Evolutionary conservation across 2,797 vertebrate genomes (phyloP).

Genomic region (Trachops cirrhosus): DNA sequence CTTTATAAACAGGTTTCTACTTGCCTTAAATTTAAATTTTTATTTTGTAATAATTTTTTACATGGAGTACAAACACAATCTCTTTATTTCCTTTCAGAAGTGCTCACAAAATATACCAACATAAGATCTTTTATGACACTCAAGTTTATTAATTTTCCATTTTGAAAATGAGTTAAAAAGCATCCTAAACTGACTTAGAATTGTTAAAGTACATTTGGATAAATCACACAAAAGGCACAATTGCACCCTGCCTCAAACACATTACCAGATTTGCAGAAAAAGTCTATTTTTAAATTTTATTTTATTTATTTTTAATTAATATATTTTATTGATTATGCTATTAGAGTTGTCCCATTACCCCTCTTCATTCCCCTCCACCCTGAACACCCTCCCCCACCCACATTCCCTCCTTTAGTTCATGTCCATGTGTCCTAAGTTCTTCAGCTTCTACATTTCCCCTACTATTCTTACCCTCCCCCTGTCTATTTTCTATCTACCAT

Average conservation of each 20-base stretch:
- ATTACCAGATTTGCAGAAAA: not conserved
- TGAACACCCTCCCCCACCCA: too few species aligned
- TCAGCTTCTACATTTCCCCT: too few species aligned
- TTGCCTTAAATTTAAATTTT: slow-evolving; percentile 25
- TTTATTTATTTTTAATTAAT: too few species aligned
- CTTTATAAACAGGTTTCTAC: not conserved
- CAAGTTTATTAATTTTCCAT: not conserved
- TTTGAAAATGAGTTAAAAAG: not conserved
- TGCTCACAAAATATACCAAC: not conserved
- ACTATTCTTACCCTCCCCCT: too few species aligned
- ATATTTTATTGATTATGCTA: too few species aligned
- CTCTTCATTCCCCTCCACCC: too few species aligned
- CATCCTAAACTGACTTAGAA: not conserved
- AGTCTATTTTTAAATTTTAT: not conserved
- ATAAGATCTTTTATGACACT: not conserved
- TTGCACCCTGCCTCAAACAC: not conserved
- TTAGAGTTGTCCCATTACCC: too few species aligned
- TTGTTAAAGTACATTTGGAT: not conserved
- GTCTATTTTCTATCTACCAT: too few species aligned
- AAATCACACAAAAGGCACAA: not conserved
- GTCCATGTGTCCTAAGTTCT: too few species aligned
- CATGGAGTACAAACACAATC: slow-evolving; percentile 5
- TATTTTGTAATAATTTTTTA: not conserved
- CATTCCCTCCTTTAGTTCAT: too few species aligned
- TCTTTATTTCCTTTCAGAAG: slow-evolving; percentile 13